Percentiles rank a stretch among this genome's conserved stretches.
Evolutionary conservation across 2,888 invertebrate species (phyloP).

Genomic region (Erebia palarica): DNA sequence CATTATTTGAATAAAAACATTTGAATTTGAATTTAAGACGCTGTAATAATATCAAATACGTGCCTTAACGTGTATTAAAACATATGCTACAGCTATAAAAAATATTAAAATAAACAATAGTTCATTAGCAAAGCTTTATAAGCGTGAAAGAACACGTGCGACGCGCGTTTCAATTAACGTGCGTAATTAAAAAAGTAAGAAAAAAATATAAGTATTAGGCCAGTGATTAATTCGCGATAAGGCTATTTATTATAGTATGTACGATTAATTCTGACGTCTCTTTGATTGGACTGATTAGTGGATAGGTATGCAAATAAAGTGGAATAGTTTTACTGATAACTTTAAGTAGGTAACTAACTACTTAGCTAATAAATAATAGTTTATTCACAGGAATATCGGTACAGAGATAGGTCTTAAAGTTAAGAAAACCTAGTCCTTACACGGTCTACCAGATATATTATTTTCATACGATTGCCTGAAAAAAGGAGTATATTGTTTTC

Average conservation of each 20-base stretch:
- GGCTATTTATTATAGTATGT: constrained; percentile 69
- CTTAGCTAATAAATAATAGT: no score
- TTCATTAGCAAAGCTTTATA: constrained; percentile 44
- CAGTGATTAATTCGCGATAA: constrained; percentile 77
- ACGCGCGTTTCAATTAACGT: constrained; percentile 74
- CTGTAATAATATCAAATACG: constrained; percentile 12
- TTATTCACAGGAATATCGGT: no score
- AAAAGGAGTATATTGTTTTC: no score
- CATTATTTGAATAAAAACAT: no score
- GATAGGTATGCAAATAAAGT: background rate
- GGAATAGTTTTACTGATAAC: background rate
- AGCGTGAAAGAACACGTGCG: constrained; percentile 46
- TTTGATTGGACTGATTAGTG: constrained; percentile 40
- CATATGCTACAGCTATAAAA: constrained; percentile 30
- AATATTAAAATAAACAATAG: constrained; percentile 40
- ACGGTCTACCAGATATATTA: no score
- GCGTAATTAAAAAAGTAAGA: constrained; percentile 74
- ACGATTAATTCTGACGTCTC: constrained; percentile 68
- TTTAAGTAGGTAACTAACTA: background rate
- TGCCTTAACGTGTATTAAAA: constrained; percentile 21
- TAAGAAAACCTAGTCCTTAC: no score
- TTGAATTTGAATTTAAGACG: background rate
- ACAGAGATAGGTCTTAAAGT: no score
- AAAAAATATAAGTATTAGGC: constrained; percentile 69
- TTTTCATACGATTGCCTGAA: no score